Conservation (phyloP, 2,797 vertebrate species). For the Gadopsis bispinosus region DNA sequence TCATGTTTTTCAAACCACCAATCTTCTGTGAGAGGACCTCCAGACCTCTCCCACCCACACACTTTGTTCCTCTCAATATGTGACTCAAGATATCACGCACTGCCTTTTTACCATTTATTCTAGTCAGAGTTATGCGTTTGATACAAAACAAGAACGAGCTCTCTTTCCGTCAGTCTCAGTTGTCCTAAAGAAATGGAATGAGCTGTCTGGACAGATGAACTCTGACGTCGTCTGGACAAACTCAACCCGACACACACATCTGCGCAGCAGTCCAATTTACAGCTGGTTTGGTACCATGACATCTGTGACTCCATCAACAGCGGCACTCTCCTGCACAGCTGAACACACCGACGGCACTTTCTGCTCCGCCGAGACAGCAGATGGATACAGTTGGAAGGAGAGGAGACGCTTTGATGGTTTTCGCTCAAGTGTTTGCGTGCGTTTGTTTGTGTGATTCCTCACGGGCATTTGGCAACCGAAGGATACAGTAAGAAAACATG, state of each 20-base stretch:
- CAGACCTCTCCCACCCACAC: conserved; percentile 1
- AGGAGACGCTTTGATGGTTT: conserved; percentile 28
- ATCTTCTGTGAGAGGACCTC: not conserved
- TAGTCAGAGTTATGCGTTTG: not conserved
- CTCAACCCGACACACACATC: conserved; percentile 8
- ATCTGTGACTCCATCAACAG: conserved; percentile 51
- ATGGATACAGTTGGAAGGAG: conserved; percentile 38
- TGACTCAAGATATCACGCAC: not conserved
- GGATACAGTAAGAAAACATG: not conserved
- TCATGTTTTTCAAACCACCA: not conserved
- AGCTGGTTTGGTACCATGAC: conserved; percentile 43
- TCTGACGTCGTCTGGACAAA: conserved; percentile 23
- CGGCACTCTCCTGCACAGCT: conserved; percentile 20
- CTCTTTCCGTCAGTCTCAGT: not conserved
- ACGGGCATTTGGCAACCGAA: not conserved
- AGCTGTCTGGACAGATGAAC: conserved; percentile 24
- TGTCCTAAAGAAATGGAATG: conserved; percentile 9
- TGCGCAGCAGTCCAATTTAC: conserved; percentile 34
- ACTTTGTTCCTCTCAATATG: not conserved
- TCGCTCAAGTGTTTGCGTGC: not conserved
- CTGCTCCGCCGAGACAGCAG: conserved; percentile 37
- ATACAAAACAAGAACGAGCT: not conserved
- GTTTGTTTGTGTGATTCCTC: not conserved
- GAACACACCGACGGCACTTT: conserved; percentile 45
- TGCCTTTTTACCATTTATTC: not conserved